Evolutionary conservation across 2,797 vertebrate species (phyloP), one percentile per base, ranked within the genome.

Genomic region (Knipowitschia caucasica): DNA sequence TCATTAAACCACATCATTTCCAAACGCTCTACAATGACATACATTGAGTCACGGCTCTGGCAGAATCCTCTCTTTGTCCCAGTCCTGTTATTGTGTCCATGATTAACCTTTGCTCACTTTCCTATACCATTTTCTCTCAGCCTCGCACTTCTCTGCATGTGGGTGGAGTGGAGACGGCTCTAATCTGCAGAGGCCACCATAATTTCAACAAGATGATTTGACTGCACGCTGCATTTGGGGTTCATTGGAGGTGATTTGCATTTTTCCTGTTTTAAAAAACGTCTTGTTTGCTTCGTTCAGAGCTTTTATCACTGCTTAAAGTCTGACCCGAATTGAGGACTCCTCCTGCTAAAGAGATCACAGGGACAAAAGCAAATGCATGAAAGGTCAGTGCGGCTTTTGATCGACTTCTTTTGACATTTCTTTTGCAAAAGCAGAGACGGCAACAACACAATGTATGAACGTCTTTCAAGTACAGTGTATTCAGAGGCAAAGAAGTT

Each of bases 401-500:
- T n/a, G n/a, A n/a, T n/a, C n/a, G 69, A 71, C 72, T 69, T 70
- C n/a, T 57, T n/a, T n/a, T 78, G 71, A 71, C 70, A 65, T 72
- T 77, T 75, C 62, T 27, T 53, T 50, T 63, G 57, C 27, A 26
- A 42, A 35, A 35, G 57, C 63, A 71, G 59, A 54, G 33, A 54
- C 29, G 6, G 7, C 25, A n/a, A 7, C 0, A 17, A n/a, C 20
- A 30, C n/a, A 47, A 20, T n/a, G n/a, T n/a, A n/a, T n/a, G n/a
- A n/a, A n/a, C n/a, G n/a, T n/a, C n/a, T n/a, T n/a, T n/a, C 25
- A 43, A 33, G 46, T 10, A 14, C 12, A 29, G 27, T 20, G n/a
- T 27, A 12, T 1, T 15, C 7, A 27, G 9, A 17, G 14, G 7
- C 14, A 7, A 33, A 7, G 4, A 33, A 33, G 31, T 3, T 11